phyloP scores from a whole-genome alignment of 2,888 invertebrate species.

The Brachyptera putata region DNA sequence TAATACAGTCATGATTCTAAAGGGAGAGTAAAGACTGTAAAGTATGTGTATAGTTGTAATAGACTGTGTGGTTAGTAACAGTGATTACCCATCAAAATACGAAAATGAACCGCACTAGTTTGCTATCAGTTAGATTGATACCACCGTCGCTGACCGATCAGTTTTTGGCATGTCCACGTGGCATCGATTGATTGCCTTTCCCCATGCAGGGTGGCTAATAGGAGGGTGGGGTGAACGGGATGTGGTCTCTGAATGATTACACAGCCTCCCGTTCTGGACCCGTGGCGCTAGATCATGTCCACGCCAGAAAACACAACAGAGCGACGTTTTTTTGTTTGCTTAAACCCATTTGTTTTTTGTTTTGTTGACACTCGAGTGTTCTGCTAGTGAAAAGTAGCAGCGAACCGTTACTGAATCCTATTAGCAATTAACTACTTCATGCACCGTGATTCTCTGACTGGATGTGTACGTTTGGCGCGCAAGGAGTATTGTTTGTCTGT shows the following conservation, averaged over 20 bases:
- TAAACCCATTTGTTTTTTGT: constrained; percentile 14
- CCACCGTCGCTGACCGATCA: neutral
- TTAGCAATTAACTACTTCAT: constrained; percentile 23
- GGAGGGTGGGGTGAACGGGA: neutral
- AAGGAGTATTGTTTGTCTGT: constrained; percentile 4
- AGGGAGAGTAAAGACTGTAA: too few species aligned
- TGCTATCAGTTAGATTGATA: too few species aligned
- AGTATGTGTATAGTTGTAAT: too few species aligned
- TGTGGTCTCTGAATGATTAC: constrained; percentile 17
- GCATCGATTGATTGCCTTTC: constrained; percentile 18
- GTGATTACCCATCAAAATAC: too few species aligned
- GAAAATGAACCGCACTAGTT: too few species aligned
- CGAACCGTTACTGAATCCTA: constrained; percentile 23
- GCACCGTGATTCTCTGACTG: constrained; percentile 4
- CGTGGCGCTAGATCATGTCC: constrained; percentile 10
- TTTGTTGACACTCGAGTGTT: constrained; percentile 12
- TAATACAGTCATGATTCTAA: too few species aligned
- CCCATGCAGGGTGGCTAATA: neutral
- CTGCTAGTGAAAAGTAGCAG: neutral
- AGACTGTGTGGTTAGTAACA: too few species aligned
- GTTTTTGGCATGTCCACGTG: constrained; percentile 1
- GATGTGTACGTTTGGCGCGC: neutral
- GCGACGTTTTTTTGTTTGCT: constrained; percentile 9
- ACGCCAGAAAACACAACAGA: constrained; percentile 15
- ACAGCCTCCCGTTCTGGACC: neutral